These are phyloP conservation scores for Trididemnum miniatum DNA, from an alignment of 23 tunicate species.

Conservation along the genomic window DNA sequence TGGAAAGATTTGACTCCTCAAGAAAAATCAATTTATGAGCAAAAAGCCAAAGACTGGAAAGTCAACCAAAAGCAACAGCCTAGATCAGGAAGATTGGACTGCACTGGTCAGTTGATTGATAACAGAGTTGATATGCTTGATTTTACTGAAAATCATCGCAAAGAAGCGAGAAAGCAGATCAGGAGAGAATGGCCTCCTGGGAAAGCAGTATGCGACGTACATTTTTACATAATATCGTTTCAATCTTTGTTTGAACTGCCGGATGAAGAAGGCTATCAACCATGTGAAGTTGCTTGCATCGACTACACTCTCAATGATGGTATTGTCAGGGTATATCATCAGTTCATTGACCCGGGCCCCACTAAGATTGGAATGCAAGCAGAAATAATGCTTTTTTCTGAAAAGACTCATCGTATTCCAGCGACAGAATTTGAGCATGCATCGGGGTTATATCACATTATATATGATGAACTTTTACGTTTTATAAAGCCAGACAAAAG, in stretches of 20 bases:
- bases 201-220: slow-evolving; percentile 39
- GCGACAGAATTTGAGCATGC: slow-evolving; percentile 43
- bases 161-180: slow-evolving; percentile 26
- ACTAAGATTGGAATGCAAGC: slow-evolving; percentile 70
- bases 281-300: slow-evolving; percentile 84
- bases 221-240: slow-evolving; percentile 67
- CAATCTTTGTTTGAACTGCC: slow-evolving; percentile 91
- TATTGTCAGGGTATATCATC: slow-evolving; percentile 55
- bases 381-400: slow-evolving; percentile 45
- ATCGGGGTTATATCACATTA: slow-evolving; percentile 20
- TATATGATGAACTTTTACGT: slow-evolving; percentile 55
- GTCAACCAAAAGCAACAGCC: slow-evolving; percentile 22
- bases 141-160: slow-evolving; percentile 23
- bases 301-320: slow-evolving; percentile 65
- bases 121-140: slow-evolving; percentile 55
- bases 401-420: slow-evolving; percentile 64
- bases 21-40: slow-evolving; percentile 73
- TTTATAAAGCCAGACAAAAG: slow-evolving; percentile 35
- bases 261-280: slow-evolving; percentile 89
- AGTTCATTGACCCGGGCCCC: slow-evolving; percentile 84
- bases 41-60: slow-evolving; percentile 71
- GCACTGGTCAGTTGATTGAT: slow-evolving; percentile 61
- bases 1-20: slow-evolving; percentile 74
- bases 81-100: slow-evolving; percentile 72
- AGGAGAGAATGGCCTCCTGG: slow-evolving; percentile 32